These are phyloP conservation scores for Glandiceps talaboti DNA, from an alignment of 53 echinoderm and acorn worm genomes.

Conservation along the genomic window DNA sequence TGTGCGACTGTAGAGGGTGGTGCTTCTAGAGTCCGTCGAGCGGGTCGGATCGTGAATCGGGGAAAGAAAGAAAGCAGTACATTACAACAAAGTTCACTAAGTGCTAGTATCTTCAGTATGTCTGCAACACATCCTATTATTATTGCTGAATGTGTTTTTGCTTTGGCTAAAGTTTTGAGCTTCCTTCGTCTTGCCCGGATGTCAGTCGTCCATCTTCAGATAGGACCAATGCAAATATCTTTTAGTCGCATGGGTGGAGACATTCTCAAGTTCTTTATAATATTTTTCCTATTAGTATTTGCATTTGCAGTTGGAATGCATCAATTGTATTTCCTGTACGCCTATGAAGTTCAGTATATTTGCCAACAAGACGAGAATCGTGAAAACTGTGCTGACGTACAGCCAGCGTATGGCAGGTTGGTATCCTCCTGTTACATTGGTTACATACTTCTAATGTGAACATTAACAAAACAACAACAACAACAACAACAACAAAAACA, in stretches of 20 bases:
- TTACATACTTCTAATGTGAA: too few relatives aligned
- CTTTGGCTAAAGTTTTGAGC: slow-evolving; percentile 91
- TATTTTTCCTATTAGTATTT: slow-evolving; percentile 72
- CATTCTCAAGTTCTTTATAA: slow-evolving; percentile 17
- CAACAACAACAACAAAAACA: too few relatives aligned
- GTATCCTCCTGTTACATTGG: too few relatives aligned
- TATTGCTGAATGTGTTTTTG: slow-evolving; percentile 79
- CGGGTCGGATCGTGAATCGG: slow-evolving; percentile 1
- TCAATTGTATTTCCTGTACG: slow-evolving; percentile 55
- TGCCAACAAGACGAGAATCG: background rate
- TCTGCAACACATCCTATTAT: slow-evolving; percentile 36
- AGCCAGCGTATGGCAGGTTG: too few relatives aligned
- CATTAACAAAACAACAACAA: too few relatives aligned
- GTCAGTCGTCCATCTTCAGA: slow-evolving; percentile 67
- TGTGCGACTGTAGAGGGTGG: slow-evolving; percentile 1
- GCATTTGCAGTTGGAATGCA: slow-evolving; percentile 95
- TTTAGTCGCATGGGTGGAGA: slow-evolving; percentile 93
- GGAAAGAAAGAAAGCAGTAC: background rate
- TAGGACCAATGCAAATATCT: slow-evolving; percentile 95
- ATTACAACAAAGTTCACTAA: background rate
- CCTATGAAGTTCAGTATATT: background rate
- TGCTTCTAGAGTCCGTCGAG: background rate
- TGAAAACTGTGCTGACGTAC: background rate
- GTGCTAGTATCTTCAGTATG: background rate
- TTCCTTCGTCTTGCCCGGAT: slow-evolving; percentile 78